Evolutionary conservation across 1,140 invertebrate genomes (phyloP), one percentile per base, ranked within the genome.

Genomic region (Drosophila pruinosa): DNA sequence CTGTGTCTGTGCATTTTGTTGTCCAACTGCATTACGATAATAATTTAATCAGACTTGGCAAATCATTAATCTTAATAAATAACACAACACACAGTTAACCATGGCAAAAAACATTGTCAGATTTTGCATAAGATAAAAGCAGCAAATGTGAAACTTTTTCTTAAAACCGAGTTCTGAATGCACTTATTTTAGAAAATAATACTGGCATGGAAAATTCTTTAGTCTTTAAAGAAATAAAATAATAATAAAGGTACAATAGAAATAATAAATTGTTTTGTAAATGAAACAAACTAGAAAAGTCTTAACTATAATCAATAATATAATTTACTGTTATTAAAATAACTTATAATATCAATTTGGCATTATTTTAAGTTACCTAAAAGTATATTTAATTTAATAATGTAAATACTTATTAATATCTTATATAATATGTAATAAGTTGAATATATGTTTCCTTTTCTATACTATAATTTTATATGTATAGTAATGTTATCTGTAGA

Each of bases 61-160:
- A n/a, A 82, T 88, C 82, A 88, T 88, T 88, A 88, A 88, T 88
- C 82, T 88, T 78, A 72, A 88, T 88, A 82, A 78, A 88, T 82
- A 59, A 71, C 41, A 47, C n/a, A 58, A 56, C 56, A 63, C 41
- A 26, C 12, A 53, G 53, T 36, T 43, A 56, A 59, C 70, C 58
- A 17, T 22, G 31, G 17, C 48, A 50, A 69, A 59, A 68, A 22
- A 73, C 56, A 45, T 38, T 72, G 58, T 72, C 65, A 62, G 72
- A 54, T 19, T 50, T 50, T 50, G 28, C 31, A 19, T 10, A 36
- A 53, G 28, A 39, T 21, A 24, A 47, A 43, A 31, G 24, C 12
- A 8, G 8, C 26, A 2, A 22, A 15, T 12, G 6, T 4, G 2
- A 1, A 48, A 26, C 3, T 0, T 14, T 4, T 4, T 22, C n/a